These are phyloP conservation scores for Elephantulus edwardii DNA, from an alignment of 2,113 vertebrate genomes.

Conservation along the genomic window DNA sequence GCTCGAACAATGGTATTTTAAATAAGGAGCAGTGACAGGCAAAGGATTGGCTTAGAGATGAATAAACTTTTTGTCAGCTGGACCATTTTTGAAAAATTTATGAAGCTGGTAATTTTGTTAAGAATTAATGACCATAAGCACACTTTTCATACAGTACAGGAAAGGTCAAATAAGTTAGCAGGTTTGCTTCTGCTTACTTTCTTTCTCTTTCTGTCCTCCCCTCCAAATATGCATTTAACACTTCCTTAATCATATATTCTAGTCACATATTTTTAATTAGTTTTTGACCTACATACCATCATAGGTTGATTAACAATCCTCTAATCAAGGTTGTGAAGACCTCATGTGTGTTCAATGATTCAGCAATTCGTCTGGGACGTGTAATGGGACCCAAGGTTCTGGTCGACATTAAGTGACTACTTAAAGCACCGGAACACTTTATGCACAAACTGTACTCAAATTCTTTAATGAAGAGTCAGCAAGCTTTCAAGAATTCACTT, in stretches of 20 bases:
- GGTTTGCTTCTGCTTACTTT: not conserved
- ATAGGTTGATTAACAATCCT: slow-evolving; percentile 79
- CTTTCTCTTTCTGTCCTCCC: not conserved
- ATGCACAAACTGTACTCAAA: slow-evolving; percentile 65
- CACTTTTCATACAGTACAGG: not conserved
- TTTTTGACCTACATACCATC: slow-evolving; percentile 79
- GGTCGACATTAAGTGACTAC: slow-evolving; percentile 54
- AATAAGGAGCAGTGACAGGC: slow-evolving; percentile 70
- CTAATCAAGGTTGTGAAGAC: slow-evolving; percentile 78
- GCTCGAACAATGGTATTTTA: slow-evolving; percentile 72
- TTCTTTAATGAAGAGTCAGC: slow-evolving; percentile 22
- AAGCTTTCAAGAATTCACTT: slow-evolving; percentile 16
- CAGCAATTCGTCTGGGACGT: slow-evolving; percentile 71
- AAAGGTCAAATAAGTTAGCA: slow-evolving; percentile 20
- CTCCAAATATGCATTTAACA: slow-evolving; percentile 56
- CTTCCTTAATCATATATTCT: slow-evolving; percentile 73
- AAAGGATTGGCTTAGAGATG: slow-evolving; percentile 69
- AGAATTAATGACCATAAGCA: slow-evolving; percentile 33
- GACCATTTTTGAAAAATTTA: slow-evolving; percentile 55
- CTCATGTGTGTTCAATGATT: slow-evolving; percentile 82
- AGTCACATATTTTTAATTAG: slow-evolving; percentile 76
- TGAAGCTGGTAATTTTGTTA: slow-evolving; percentile 68
- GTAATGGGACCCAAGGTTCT: slow-evolving; percentile 67
- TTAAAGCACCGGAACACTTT: slow-evolving; percentile 48
- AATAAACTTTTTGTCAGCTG: slow-evolving; percentile 73